Base-by-base conservation (phyloP, 1,140 invertebrate genomes). In the Odontomachus brunneus region DNA sequence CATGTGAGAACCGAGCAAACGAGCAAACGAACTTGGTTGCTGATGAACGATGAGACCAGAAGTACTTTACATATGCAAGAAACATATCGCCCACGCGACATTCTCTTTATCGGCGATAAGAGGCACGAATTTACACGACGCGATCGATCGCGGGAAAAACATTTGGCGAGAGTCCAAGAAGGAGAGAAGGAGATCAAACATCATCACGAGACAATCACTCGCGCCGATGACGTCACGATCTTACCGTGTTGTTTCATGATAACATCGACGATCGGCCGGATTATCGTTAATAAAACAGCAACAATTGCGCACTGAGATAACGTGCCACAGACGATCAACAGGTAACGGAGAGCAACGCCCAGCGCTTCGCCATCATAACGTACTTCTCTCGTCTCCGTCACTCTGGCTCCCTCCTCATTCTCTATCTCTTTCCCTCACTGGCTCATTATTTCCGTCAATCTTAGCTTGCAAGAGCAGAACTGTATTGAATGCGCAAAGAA, bases 341-440 rank as follows among this genome's bases (percentile, higher is more conserved):
- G 85, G 85, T 87, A 85, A 48, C 38, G 55, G 26, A 53, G 85
- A 87, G 78, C 84, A 85, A 87, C 85, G 85, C 85, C 85, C 85
- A 87, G 73, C 80, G 53, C 29, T 62, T 44, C 60, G 65, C 82
- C 82, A 83, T 53, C 72, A 87, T 76, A 85, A 74, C 53, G 51
- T 38, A 19, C 9, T 63, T 33, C 66, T 67, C 38, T 51, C 12
- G 33, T 66, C 26, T 78, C 44, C 72, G 17, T 71, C 24, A 38
- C 80, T 75, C 48, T 33, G 49, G 55, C 24, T 33, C 19, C 48
- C 22, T 12, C 19, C n/a, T 44, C 26, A 49, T 9, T 24, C 19
- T 44, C 22, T 24, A 11, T 53, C n/a, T 53, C 33, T 22, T 3
- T 44, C 44, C 55, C 26, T 26, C 19, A 26, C 48, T 48, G 24